These are phyloP conservation scores for Andrena bucephala DNA, from an alignment of 2,888 invertebrate genomes.

Conservation along the genomic window DNA sequence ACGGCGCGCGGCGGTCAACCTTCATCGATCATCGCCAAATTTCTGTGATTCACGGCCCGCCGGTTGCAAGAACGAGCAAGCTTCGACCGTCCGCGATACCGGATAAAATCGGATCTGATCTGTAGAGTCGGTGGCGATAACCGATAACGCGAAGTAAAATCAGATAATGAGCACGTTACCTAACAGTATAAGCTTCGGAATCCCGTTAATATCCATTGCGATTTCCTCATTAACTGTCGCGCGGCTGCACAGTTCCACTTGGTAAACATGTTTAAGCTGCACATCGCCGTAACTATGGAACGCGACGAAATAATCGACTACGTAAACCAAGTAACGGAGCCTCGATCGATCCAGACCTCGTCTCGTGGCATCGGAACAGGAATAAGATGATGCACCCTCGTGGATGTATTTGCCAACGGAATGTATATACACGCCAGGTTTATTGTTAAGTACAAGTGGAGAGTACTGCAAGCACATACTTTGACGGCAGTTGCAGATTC, in stretches of 20 bases:
- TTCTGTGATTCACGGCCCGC: slow-evolving; percentile 37
- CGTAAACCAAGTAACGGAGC: slow-evolving; percentile 6
- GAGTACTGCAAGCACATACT: background rate
- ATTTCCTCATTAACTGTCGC: slow-evolving; percentile 31
- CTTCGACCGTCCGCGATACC: background rate
- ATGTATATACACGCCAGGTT: background rate
- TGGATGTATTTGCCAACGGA: background rate
- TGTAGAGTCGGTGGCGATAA: slow-evolving; percentile 4
- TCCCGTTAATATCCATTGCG: slow-evolving; percentile 29
- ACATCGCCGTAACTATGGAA: slow-evolving; percentile 13
- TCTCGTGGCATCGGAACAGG: background rate
- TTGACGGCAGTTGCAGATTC: too few relatives aligned
- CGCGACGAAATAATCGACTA: slow-evolving; percentile 38
- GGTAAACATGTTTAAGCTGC: slow-evolving; percentile 23
- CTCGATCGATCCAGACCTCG: slow-evolving; percentile 18
- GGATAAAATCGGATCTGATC: slow-evolving; percentile 32
- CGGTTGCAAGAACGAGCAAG: slow-evolving; percentile 13
- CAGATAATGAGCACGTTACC: slow-evolving; percentile 28
- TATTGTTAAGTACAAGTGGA: background rate
- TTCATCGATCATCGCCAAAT: slow-evolving; percentile 46
- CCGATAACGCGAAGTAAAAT: slow-evolving; percentile 25
- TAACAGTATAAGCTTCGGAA: slow-evolving; percentile 43
- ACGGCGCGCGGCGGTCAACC: slow-evolving; percentile 27
- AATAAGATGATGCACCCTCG: background rate
- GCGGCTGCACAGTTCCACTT: background rate